Evolutionary conservation across 2,888 invertebrate genomes (phyloP), one percentile per base, ranked within the genome.

Genomic region (Lithophane leautieri): DNA sequence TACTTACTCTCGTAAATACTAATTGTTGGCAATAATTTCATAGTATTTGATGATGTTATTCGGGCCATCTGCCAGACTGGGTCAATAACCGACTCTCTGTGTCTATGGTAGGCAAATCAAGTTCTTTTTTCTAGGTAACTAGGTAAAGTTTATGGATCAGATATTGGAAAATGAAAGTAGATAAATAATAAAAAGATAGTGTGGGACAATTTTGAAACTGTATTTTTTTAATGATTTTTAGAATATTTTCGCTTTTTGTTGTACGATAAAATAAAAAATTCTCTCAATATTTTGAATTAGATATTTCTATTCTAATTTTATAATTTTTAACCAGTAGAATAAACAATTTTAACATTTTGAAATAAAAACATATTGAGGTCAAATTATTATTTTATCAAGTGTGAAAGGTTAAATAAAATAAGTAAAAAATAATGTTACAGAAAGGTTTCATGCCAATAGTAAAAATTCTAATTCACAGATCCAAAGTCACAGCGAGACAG

Each of bases 61-160:
- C 22, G 93, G 94, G 94, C 92, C 87, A 76, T 52, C 76, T 94
- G 94, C 94, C 95, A 95, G 93, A 90, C 89, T 89, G 86, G 95
- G 95, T 95, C 95, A 95, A 93, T 91, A 94, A 91, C 94, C 94
- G 83, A 87, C 74, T 83, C 75, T 83, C 61, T 67, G 25, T 72
- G n/a, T 73, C 76, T 73, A 65, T 70, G 78, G 65, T 81, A 58
- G 25, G 54, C 74, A 86, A 86, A 86, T 83, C 86, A 82, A 85
- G 86, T 89, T 89, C 88, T 88, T 89, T 90, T 78, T 81, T 74
- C 81, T 88, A 86, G 88, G 86, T 85, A 85, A 90, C 73, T 86
- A 73, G 86, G 88, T 84, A 76, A 68, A 71, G n/a, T 71, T 75
- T 58, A 75, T 80, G 25, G 25, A 47, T 42, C 19, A 22, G 2